Evolutionary conservation across 1,140 invertebrate genomes (phyloP).

Genomic region (Brachionus calyciflorus): DNA sequence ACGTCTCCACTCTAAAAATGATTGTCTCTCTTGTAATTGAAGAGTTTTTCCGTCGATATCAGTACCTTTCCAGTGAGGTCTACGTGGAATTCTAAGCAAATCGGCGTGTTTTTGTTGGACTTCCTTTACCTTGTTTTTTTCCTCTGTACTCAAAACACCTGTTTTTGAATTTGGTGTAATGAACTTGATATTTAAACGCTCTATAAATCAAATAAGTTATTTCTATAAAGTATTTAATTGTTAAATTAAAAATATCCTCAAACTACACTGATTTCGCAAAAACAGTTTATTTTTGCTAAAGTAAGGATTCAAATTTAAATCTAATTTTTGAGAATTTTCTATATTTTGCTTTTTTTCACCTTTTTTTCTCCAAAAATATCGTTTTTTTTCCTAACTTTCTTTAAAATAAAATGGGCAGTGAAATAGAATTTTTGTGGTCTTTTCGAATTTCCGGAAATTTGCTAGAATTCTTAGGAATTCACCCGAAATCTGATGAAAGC

Average conservation of each 20-base stretch:
- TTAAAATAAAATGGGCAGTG: no score
- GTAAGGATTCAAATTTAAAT: no score
- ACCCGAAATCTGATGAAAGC: no score
- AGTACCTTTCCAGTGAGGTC: slow-evolving; percentile 75
- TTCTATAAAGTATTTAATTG: not conserved
- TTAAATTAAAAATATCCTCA: slow-evolving; percentile 27
- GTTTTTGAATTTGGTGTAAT: slow-evolving; percentile 66
- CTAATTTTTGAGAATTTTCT: no score
- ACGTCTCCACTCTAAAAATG: slow-evolving; percentile 83
- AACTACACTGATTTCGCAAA: no score
- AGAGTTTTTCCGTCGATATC: slow-evolving; percentile 74
- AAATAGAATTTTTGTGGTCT: no score
- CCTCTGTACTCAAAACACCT: slow-evolving; percentile 68
- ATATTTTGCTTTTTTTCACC: no score
- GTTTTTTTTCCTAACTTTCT: no score
- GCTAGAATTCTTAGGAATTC: no score
- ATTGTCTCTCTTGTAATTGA: slow-evolving; percentile 71
- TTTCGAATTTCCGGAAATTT: no score
- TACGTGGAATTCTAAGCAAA: slow-evolving; percentile 73
- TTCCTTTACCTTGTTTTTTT: slow-evolving; percentile 65
- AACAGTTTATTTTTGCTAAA: no score
- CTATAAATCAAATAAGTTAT: slow-evolving; percentile 64
- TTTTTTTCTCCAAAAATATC: no score
- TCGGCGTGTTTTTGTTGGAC: slow-evolving; percentile 69
- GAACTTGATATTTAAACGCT: slow-evolving; percentile 82